A percentile compares a stretch with the other conserved stretches of the same genome.
Conservation (phyloP, 2,888 invertebrate species). For the Chydorus sphaericus region DNA sequence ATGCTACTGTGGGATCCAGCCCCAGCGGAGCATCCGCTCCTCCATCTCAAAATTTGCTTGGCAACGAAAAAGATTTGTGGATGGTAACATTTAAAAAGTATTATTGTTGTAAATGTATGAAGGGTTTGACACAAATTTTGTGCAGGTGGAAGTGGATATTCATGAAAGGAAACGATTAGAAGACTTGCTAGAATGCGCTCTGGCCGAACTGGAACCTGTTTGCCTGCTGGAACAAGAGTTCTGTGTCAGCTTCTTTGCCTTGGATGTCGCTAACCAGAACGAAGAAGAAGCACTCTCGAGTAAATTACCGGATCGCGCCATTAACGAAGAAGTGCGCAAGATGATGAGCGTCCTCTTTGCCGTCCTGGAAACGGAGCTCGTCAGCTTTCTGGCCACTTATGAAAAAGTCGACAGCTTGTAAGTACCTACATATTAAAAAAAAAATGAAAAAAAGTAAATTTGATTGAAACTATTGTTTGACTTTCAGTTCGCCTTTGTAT, state of each 20-base stretch:
- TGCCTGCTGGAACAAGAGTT: constrained; percentile 91
- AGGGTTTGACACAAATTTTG: background rate
- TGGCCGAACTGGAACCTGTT: constrained; percentile 76
- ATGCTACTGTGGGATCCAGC: constrained; percentile 1
- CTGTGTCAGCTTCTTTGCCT: constrained; percentile 78
- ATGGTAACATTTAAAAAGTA: constrained; percentile 24
- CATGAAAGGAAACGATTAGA: constrained; percentile 37
- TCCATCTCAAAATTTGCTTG: constrained; percentile 27
- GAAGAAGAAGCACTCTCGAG: constrained; percentile 15
- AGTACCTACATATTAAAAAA: constrained; percentile 31
- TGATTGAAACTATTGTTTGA: no score
- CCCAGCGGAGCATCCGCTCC: constrained; percentile 12
- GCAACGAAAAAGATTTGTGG: constrained; percentile 48
- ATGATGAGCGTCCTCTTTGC: constrained; percentile 85
- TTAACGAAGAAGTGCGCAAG: constrained; percentile 61
- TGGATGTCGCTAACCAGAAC: constrained; percentile 49
- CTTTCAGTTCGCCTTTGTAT: constrained; percentile 75
- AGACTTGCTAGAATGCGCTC: constrained; percentile 62
- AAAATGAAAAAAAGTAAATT: constrained; percentile 29
- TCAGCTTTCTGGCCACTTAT: constrained; percentile 67
- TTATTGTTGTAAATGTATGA: background rate
- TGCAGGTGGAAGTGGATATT: constrained; percentile 36
- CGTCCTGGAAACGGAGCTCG: constrained; percentile 68
- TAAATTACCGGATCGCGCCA: constrained; percentile 50
- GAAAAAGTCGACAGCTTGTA: constrained; percentile 82